Evolutionary conservation across 2,797 vertebrate species (phyloP), one percentile per base, ranked within the genome.

Genomic region (Rhinophrynus dorsalis): DNA sequence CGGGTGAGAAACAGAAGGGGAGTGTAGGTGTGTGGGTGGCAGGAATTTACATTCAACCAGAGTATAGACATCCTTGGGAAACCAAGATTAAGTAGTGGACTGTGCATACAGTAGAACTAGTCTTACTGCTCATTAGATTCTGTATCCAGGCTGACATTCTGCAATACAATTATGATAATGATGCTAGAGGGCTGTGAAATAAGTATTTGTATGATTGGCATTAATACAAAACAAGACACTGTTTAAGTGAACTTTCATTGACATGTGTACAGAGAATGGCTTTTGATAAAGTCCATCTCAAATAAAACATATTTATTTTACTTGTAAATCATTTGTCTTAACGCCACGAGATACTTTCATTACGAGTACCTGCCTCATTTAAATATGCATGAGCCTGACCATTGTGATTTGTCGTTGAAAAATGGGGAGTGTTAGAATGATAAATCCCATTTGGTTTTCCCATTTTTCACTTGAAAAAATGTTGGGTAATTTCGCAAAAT

Each of bases 321-420:
- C 62, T 60, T 45, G 47, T 73, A 52, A 57, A 59, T 67, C 70
- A 73, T 73, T 60, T 60, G 62, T 73, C 55, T 73, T 67, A 66
- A 58, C 52, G 30, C 68, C 55, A 60, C 37, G 29, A 59, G 70
- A 73, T 73, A 47, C 55, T 37, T 73, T 73, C 62, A 73, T 73
- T 66, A 51, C 69, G 37, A 54, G 42, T 67, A 73, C 62, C 37
- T 60, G 47, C 20, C 45, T 51, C 37, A 73, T 73, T 72, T 73
- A 73, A 73, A 73, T 73, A 73, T 73, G 64, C 70, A 73, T 73
- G 70, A 73, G 62, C 44, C 70, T 67, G 70, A 73, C 70, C 70
- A 73, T 65, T 48, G 70, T 54, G 70, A 73, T 73, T 60, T 73
- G 70, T 50, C 70, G 63, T 73, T 73, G 70, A 73, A 54, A 45